Percentiles rank a stretch among this genome's conserved stretches.
phyloP scores from a whole-genome alignment of 1,140 invertebrate species.

The Cyclargus thomasi region DNA sequence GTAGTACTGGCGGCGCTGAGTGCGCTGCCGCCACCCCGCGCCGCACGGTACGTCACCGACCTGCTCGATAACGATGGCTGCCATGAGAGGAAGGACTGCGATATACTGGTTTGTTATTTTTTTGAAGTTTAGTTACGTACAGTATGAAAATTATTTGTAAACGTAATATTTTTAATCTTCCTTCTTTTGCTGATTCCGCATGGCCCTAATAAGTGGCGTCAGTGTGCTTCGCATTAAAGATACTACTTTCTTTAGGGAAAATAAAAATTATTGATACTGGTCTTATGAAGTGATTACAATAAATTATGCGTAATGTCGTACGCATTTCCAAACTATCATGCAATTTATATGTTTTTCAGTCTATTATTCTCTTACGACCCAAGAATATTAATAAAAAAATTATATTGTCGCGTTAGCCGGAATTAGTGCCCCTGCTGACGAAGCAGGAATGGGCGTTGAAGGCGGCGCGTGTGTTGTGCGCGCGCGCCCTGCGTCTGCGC shows the following conservation, averaged over 20 bases:
- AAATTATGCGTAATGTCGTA: no score
- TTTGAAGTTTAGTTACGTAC: not conserved
- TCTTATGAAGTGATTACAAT: no score
- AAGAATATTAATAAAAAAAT: no score
- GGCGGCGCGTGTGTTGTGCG: slow-evolving; percentile 77
- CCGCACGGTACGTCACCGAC: slow-evolving; percentile 80
- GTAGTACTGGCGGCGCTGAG: slow-evolving; percentile 79
- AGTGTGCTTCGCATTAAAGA: no score
- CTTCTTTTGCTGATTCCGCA: no score
- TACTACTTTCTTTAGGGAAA: no score
- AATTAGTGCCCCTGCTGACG: slow-evolving; percentile 60
- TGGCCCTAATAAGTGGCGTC: no score
- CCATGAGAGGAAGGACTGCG: slow-evolving; percentile 65
- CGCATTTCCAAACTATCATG: no score
- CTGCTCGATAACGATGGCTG: slow-evolving; percentile 79
- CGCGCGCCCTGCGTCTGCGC: slow-evolving; percentile 75
- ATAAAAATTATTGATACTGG: no score
- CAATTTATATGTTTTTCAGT: not conserved
- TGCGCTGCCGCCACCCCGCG: slow-evolving; percentile 76
- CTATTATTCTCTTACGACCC: no score
- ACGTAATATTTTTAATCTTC: no score
- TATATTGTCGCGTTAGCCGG: slow-evolving; percentile 40
- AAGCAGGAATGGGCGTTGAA: slow-evolving; percentile 76
- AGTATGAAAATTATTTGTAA: not conserved
- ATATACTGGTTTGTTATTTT: slow-evolving; percentile 48